Base-by-base conservation (phyloP, 2,888 invertebrate species). In the Pyralis farinalis region DNA sequence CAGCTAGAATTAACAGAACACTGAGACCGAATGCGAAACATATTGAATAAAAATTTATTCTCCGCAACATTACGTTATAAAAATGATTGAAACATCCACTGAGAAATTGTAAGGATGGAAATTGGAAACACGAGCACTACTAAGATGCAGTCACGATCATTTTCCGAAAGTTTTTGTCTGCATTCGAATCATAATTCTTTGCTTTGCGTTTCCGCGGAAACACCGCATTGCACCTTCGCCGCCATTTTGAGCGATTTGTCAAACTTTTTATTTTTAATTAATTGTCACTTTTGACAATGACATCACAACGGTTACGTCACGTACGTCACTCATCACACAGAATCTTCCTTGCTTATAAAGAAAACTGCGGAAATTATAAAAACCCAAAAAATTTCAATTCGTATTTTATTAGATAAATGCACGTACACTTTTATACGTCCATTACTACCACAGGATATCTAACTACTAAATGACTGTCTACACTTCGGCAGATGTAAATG, bases 11-110 rank as follows among this genome's bases (percentile, higher is more conserved):
- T 63, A 89, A 67, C 51, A 89, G 78, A 58, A 87, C 81, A 75
- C 86, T 89, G 69, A 90, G 79, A 63, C 88, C 87, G 59, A 88
- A 87, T 47, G 84, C 85, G 66, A 88, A 76, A 80, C 88, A 87
- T 82, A 88, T 79, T 63, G 88, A 87, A 62, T 88, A 88, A 71
- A 89, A 83, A 63, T 89, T 88, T 47, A 88, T 70, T 71, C 82
- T 71, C 59, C 87, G 86, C 77, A 89, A 81, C 90, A 90, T 89
- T 68, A 84, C 86, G 85, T 60, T 68, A 56, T 58, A 49, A 63
- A 68, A 58, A 68, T 58, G 49, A 61, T 49, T 62, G 59, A 67
- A 71, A 69, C 53, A 57, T 61, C 54, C 53, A 53, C 44, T 37
- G 50, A 47, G 47, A 63, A 61, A 56, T 48, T 60, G 53, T 50